Evolutionary conservation across 2,888 invertebrate species (phyloP).

Genomic region (Bruchidius siliquastri): DNA sequence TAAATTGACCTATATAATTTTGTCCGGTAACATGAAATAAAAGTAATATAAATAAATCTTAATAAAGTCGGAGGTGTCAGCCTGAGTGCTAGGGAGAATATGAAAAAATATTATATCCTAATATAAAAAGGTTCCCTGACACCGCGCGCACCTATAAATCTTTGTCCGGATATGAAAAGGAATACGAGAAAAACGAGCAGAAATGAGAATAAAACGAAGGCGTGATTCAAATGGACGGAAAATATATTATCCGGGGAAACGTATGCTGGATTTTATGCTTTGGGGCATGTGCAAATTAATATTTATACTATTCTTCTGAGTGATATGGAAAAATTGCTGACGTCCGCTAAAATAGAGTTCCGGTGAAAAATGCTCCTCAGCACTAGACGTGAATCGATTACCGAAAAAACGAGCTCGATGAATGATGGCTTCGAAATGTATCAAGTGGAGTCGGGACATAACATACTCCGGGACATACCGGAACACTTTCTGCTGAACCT

Average conservation of each 20-base stretch:
- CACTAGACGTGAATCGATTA: background rate
- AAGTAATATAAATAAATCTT: conserved; percentile 39
- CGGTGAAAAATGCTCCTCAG: background rate
- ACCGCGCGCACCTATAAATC: conserved; percentile 48
- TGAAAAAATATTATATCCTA: conserved; percentile 48
- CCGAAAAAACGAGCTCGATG: background rate
- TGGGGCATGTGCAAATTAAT: conserved; percentile 25
- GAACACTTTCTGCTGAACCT: no score
- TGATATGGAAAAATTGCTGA: background rate
- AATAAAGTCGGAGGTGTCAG: conserved; percentile 37
- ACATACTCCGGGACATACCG: no score
- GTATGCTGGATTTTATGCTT: conserved; percentile 34
- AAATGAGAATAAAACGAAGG: conserved; percentile 47
- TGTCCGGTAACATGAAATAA: conserved; percentile 19
- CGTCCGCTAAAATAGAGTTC: background rate
- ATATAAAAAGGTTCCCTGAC: conserved; percentile 42
- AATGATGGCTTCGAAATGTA: background rate
- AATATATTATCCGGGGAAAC: conserved; percentile 43
- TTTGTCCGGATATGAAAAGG: conserved; percentile 46
- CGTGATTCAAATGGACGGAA: conserved; percentile 45
- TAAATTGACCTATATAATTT: background rate
- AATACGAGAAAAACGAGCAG: conserved; percentile 47
- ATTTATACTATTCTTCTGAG: conserved; percentile 22
- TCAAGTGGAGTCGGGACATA: background rate
- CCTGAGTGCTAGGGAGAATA: conserved; percentile 26